These are phyloP conservation scores for Lepidurus apus DNA, from an alignment of 1,140 invertebrate genomes.

Conservation along the genomic window DNA sequence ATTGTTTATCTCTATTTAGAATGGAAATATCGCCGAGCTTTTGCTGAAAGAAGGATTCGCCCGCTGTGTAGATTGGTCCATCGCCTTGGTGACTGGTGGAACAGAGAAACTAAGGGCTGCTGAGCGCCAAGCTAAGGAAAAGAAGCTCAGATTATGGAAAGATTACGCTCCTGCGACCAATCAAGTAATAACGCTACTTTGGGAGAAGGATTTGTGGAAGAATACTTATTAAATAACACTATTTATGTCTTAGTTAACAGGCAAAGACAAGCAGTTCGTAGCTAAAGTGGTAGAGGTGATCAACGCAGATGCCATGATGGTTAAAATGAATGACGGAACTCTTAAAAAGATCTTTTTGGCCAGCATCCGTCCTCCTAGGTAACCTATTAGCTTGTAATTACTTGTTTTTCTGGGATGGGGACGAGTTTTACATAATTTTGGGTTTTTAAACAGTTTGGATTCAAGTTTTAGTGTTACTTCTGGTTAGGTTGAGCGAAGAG, in stretches of 20 bases:
- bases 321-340: constrained; percentile 71
- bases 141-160: constrained; percentile 79
- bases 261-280: constrained; percentile 62
- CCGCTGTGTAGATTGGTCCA: constrained; percentile 95
- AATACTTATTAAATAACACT: background rate
- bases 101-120: constrained; percentile 75
- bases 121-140: constrained; percentile 82
- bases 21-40: constrained; percentile 90
- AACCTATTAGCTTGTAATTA: constrained; percentile 40
- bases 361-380: constrained; percentile 86
- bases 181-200: constrained; percentile 33
- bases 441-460: background rate
- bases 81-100: constrained; percentile 75
- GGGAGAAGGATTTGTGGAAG: background rate
- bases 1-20: constrained; percentile 47
- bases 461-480: too few relatives aligned
- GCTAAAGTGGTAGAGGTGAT: constrained; percentile 87
- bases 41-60: constrained; percentile 88
- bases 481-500: constrained; percentile 23
- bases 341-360: constrained; percentile 92
- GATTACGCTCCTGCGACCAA: constrained; percentile 54
- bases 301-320: constrained; percentile 84
- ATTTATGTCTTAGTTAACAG: constrained; percentile 27
- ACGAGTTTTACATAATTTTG: background rate
- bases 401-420: background rate